A percentile compares a stretch with the other conserved stretches of the same genome.
phyloP scores from a whole-genome alignment of 2,113 vertebrate genomes.

The Eulacestoma nigropectus region DNA sequence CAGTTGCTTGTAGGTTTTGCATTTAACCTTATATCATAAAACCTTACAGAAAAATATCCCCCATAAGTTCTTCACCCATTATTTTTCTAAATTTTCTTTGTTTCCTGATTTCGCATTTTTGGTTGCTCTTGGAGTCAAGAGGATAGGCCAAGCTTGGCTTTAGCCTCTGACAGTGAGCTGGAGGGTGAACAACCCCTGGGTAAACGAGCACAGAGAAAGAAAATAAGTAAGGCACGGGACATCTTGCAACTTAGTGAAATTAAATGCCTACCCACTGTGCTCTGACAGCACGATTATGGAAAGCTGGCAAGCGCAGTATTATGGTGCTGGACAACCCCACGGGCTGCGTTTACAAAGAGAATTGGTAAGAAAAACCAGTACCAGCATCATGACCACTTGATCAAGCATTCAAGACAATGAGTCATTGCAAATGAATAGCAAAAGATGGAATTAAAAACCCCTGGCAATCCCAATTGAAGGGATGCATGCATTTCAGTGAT shows the following conservation, averaged over 20 bases:
- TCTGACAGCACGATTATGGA: not conserved
- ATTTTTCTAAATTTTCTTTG: not conserved
- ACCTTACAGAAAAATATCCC: not conserved
- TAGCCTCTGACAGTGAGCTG: not conserved
- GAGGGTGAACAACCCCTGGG: not conserved
- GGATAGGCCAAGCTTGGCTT: not conserved
- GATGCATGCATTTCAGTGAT: not conserved
- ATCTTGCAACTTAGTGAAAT: not conserved
- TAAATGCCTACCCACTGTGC: not conserved
- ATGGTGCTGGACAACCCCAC: not conserved
- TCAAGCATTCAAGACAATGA: not conserved
- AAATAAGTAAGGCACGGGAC: not conserved
- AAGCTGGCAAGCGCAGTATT: not conserved
- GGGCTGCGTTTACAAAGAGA: not conserved
- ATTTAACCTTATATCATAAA: not conserved
- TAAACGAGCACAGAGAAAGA: not conserved
- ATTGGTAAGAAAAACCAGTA: not conserved
- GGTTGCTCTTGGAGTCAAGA: not conserved
- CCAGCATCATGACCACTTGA: not conserved
- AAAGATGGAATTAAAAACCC: not conserved
- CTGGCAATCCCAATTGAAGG: not conserved
- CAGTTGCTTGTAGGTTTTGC: not conserved
- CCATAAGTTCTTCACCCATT: not conserved
- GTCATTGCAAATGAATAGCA: not conserved
- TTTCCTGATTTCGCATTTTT: not conserved